These are phyloP conservation scores for Nycticebus coucang DNA, from an alignment of 2,113 vertebrate genomes.

Conservation along the genomic window DNA sequence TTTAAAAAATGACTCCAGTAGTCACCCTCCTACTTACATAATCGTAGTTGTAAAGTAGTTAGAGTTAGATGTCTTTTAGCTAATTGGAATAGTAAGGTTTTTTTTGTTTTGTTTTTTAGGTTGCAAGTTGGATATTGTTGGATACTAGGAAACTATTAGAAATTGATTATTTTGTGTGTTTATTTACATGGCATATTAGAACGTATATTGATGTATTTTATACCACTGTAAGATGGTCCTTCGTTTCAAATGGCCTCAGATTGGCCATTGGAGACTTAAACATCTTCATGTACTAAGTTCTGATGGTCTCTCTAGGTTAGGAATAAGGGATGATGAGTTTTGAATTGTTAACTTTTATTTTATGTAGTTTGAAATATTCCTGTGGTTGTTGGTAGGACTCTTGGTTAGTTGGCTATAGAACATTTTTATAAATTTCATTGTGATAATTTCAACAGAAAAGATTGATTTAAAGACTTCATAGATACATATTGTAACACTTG, in stretches of 20 bases:
- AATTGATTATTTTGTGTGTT: slow-evolving; percentile 37
- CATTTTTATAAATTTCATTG: slow-evolving; percentile 92
- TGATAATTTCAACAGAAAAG: slow-evolving; percentile 95
- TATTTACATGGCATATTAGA: not conserved
- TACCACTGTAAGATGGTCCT: not conserved
- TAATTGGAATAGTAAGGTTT: not conserved
- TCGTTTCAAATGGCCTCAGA: slow-evolving; percentile 9
- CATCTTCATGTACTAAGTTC: not conserved
- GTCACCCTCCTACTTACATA: slow-evolving; percentile 28
- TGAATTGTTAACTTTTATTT: slow-evolving; percentile 10
- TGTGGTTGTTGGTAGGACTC: slow-evolving; percentile 74
- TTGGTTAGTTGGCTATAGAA: slow-evolving; percentile 90
- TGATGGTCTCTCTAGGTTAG: not conserved
- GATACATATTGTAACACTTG: not conserved
- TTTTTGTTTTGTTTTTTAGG: not conserved
- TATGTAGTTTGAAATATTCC: slow-evolving; percentile 28
- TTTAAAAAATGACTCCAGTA: slow-evolving; percentile 50
- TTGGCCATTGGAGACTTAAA: not conserved
- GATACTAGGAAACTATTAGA: not conserved
- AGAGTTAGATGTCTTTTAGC: not conserved
- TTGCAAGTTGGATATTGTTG: slow-evolving; percentile 29
- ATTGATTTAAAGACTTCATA: slow-evolving; percentile 85
- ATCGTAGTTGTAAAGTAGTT: not conserved
- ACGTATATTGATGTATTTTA: not conserved
- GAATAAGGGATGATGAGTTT: not conserved